Conservation (phyloP, 1,140 invertebrate genomes). For the Anadara kagoshimensis region DNA sequence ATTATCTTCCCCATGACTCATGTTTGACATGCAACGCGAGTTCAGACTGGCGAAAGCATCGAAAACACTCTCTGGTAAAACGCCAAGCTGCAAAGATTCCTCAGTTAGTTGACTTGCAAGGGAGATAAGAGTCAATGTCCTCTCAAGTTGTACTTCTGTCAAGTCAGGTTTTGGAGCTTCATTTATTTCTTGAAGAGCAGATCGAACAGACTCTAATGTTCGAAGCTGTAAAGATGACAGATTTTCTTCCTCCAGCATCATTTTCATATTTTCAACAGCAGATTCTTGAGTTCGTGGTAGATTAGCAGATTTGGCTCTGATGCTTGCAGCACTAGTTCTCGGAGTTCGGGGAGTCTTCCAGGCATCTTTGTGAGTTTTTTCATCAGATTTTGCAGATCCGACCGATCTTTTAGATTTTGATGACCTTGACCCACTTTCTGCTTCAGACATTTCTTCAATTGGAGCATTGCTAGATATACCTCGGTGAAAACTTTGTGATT, state of each 20-base stretch:
- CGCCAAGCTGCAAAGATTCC: conserved; percentile 56
- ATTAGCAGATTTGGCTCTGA: not conserved
- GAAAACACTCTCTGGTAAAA: conserved; percentile 58
- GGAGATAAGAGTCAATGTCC: conserved; percentile 57
- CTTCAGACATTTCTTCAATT: conserved; percentile 19
- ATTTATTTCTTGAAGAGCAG: conserved; percentile 41
- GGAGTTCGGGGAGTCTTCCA: conserved; percentile 14
- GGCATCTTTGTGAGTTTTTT: conserved; percentile 2
- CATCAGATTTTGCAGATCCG: not conserved
- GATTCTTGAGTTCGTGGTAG: conserved; percentile 29
- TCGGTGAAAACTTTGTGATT: not conserved
- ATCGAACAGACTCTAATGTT: conserved; percentile 49
- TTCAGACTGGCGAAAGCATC: conserved; percentile 49
- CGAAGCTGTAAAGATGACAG: conserved; percentile 47
- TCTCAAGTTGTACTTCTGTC: conserved; percentile 47
- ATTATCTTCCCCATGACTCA: conserved; percentile 28
- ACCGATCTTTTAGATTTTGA: not conserved
- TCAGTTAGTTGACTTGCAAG: conserved; percentile 60
- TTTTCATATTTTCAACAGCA: conserved; percentile 49
- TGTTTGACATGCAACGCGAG: conserved; percentile 37
- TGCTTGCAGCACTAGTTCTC: not conserved
- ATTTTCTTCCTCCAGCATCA: conserved; percentile 52
- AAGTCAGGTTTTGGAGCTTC: conserved; percentile 27
- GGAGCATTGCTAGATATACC: not conserved
- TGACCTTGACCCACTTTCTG: not conserved